These are phyloP conservation scores for Stenurella melanura DNA, from an alignment of 2,888 invertebrate genomes.

Conservation along the genomic window DNA sequence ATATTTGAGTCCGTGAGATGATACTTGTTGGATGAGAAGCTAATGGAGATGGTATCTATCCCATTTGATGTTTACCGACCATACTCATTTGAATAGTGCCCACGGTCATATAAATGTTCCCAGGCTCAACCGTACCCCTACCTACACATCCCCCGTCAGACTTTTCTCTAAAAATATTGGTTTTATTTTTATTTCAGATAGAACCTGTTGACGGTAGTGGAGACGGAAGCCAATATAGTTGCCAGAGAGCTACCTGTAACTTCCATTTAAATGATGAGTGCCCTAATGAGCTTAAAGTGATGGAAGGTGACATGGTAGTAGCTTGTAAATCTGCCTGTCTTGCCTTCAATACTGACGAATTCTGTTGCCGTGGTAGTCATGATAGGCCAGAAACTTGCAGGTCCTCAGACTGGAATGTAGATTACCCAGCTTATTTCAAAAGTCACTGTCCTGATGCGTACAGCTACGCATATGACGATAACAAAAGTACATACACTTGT, in stretches of 20 bases:
- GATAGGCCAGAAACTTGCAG: slow-evolving; percentile 70
- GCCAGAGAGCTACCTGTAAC: slow-evolving; percentile 66
- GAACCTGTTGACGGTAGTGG: slow-evolving; percentile 62
- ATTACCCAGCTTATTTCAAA: slow-evolving; percentile 66
- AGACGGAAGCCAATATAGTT: slow-evolving; percentile 66
- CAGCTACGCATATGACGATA: slow-evolving; percentile 75
- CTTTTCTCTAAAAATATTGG: too few relatives aligned
- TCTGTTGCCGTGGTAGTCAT: slow-evolving; percentile 72
- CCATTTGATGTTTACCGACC: too few relatives aligned
- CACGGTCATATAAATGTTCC: too few relatives aligned
- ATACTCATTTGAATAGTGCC: too few relatives aligned
- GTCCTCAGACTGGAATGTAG: slow-evolving; percentile 58
- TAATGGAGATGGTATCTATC: too few relatives aligned
- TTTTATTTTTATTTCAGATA: slow-evolving; percentile 41
- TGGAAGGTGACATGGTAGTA: slow-evolving; percentile 58
- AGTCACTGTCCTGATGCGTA: slow-evolving; percentile 71
- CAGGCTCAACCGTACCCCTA: too few relatives aligned
- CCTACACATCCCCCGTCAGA: too few relatives aligned
- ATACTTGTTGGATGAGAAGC: too few relatives aligned
- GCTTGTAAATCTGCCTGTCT: slow-evolving; percentile 73
- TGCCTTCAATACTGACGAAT: slow-evolving; percentile 71
- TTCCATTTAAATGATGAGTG: slow-evolving; percentile 68
- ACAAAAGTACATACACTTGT: slow-evolving; percentile 72
- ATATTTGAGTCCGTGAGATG: too few relatives aligned
- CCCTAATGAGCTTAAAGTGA: slow-evolving; percentile 66